Evolutionary conservation across 1,140 invertebrate genomes (phyloP), one percentile per base, ranked within the genome.

Genomic region (Drosophila bocqueti): DNA sequence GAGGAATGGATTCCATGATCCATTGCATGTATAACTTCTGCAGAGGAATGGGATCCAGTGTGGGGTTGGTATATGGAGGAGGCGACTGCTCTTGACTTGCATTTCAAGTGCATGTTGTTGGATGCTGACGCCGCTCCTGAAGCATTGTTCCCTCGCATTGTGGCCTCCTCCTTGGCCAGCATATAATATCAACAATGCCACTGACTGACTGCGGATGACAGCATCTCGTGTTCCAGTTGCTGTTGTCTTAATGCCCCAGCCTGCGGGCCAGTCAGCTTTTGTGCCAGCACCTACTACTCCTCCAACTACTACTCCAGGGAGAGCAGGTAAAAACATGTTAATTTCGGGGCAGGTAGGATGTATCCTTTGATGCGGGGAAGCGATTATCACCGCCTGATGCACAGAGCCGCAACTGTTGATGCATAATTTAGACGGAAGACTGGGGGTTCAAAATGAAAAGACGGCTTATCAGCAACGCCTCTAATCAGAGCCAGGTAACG

Each of bases 61-160:
- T 40, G 9, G 21, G 54, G 36, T n/a, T 55, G 54, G 15, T 21
- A 16, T 49, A 52, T 31, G 59, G 60, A 58, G 54, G 50, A 62
- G 50, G 73, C 63, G 26, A 61, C 77, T 89, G 77, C 84, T 87
- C 84, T 89, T 87, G 84, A 83, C 84, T 87, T 74, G 81, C 65
- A 89, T 89, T 87, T 87, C 84, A 87, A 87, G 84, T 89, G 81
- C 84, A 87, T 75, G 79, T 50, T 81, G 79, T 55, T 47, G 65
- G 75, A 13, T 50, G 54, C 47, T 47, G 62, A 34, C 18, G 46
- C 50, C 66, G 62, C 18, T 38, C 29, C 24, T 31, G 57, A 49
- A 73, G 47, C 66, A 79, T 78, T 78, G 76, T 79, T 61, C 47
- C 58, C 45, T 29, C 15, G 36, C 50, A 55, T 60, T 76, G 74